These are phyloP conservation scores for Epizoanthus ramosus DNA, from an alignment of 92 coral and sea anemone genomes.

Conservation along the genomic window DNA sequence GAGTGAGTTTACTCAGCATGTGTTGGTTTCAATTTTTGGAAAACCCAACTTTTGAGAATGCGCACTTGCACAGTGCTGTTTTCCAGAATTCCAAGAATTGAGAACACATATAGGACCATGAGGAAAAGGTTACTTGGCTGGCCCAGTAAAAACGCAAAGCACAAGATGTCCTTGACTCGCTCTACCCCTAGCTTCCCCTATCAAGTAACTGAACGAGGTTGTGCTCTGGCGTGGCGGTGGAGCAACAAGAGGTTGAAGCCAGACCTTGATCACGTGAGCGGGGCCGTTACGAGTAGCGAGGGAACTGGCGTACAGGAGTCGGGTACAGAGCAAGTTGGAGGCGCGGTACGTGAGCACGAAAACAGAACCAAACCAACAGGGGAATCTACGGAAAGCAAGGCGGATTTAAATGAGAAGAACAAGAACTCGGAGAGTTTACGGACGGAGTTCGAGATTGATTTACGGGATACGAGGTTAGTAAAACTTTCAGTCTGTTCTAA, in stretches of 20 bases:
- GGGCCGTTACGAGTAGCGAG: neutral
- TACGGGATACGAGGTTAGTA: conserved; percentile 35
- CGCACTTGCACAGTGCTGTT: no score
- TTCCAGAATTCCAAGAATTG: no score
- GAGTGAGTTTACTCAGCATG: no score
- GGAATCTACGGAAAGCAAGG: neutral
- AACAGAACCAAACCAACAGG: neutral
- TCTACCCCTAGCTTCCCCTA: conserved; percentile 66
- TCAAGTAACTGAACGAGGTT: conserved; percentile 82
- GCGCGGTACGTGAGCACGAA: neutral
- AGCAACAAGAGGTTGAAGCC: conserved; percentile 72
- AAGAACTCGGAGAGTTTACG: neutral
- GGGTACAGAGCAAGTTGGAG: neutral
- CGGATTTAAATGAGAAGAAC: neutral
- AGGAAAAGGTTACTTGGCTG: no score
- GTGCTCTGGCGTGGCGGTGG: conserved; percentile 74
- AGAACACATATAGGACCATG: no score
- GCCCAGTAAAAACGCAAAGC: no score
- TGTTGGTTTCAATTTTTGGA: no score
- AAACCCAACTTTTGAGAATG: no score
- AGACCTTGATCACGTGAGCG: conserved; percentile 40
- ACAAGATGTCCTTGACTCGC: conserved; percentile 6
- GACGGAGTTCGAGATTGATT: conserved; percentile 44
- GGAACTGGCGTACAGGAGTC: neutral
- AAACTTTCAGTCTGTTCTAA: no score